phyloP scores from a whole-genome alignment of 2,797 vertebrate genomes.

The Takifugu rubripes region DNA sequence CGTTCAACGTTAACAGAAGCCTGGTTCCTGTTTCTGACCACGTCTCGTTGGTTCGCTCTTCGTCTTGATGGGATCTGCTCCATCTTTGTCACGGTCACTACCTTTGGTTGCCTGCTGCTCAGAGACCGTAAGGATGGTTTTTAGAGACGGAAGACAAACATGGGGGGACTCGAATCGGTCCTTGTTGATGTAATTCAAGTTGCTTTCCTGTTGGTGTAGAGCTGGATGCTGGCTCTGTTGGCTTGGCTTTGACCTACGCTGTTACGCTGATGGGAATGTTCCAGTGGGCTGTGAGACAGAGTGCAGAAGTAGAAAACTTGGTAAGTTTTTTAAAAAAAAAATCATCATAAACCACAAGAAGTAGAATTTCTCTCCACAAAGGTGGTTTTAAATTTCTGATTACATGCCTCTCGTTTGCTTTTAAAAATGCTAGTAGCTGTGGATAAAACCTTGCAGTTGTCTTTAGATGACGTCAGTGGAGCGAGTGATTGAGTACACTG shows the following conservation, averaged over 20 bases:
- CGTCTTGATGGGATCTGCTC: constrained; percentile 91
- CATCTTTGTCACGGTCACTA: constrained; percentile 82
- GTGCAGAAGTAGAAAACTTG: constrained; percentile 92
- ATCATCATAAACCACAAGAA: no score
- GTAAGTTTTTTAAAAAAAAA: constrained; percentile 71
- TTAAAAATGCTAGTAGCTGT: no score
- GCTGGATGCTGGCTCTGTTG: constrained; percentile 87
- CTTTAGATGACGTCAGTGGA: constrained; percentile 91
- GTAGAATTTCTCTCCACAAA: no score
- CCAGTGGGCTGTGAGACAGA: constrained; percentile 95
- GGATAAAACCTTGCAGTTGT: neutral
- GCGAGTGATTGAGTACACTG: constrained; percentile 89
- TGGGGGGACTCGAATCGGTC: neutral
- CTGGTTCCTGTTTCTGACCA: constrained; percentile 93
- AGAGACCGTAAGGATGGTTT: constrained; percentile 72
- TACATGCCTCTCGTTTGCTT: no score
- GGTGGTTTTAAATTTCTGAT: no score
- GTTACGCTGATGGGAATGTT: constrained; percentile 92
- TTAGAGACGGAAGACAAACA: neutral
- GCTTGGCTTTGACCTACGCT: constrained; percentile 85
- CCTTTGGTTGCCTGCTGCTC: constrained; percentile 87
- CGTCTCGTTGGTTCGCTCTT: constrained; percentile 92
- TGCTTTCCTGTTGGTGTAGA: constrained; percentile 40
- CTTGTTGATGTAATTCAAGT: no score
- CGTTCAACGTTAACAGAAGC: constrained; percentile 71